Evolutionary conservation across 1,140 invertebrate genomes (phyloP).

Genomic region (Zaprionus camerounensis): DNA sequence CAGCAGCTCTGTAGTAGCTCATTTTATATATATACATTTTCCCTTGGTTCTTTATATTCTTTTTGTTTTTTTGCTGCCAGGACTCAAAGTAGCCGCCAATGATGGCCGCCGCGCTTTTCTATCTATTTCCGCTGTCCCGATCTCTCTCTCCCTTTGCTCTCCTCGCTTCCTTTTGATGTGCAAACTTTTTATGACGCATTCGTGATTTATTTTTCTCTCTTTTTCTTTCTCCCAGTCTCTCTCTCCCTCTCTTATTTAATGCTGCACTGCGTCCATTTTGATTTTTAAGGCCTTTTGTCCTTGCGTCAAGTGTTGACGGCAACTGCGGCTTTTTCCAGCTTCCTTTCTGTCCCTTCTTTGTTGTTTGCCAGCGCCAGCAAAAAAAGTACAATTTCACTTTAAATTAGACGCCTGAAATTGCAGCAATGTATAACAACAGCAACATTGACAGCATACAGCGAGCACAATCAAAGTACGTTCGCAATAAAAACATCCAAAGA

Average conservation of each 20-base stretch:
- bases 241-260: slow-evolving; percentile 52
- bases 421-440: neutral
- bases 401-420: slow-evolving; percentile 23
- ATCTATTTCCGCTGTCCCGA: slow-evolving; percentile 28
- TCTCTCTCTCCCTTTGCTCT: slow-evolving; percentile 3
- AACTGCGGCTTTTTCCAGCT: slow-evolving; percentile 16
- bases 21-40: slow-evolving; percentile 51
- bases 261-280: slow-evolving; percentile 73
- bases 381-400: slow-evolving; percentile 20
- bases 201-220: slow-evolving; percentile 59
- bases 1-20: slow-evolving; percentile 46
- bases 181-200: slow-evolving; percentile 80
- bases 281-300: slow-evolving; percentile 69
- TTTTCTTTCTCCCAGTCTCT: slow-evolving; percentile 37
- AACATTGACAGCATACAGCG: no score
- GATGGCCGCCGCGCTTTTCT: slow-evolving; percentile 57
- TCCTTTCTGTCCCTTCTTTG: neutral
- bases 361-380: slow-evolving; percentile 12
- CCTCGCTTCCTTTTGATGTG: slow-evolving; percentile 53
- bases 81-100: slow-evolving; percentile 61
- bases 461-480: no score
- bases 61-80: slow-evolving; percentile 22
- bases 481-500: no score
- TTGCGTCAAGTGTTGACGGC: slow-evolving; percentile 61
- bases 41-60: neutral